Conservation (phyloP, 2,797 vertebrate genomes). For the Danio tinwini region DNA sequence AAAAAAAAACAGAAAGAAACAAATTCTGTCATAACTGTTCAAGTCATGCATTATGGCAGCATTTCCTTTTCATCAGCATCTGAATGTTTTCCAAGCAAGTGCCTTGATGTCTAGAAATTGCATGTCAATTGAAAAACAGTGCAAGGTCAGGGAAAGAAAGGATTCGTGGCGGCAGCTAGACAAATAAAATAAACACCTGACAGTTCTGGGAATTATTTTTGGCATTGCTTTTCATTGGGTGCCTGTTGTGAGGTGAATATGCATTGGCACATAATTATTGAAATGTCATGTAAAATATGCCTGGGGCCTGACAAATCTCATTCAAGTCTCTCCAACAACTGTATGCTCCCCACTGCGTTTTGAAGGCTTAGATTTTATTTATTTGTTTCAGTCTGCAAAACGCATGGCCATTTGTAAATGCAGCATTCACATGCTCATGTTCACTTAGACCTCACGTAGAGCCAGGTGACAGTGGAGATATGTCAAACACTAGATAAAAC, state of each 20-base stretch:
- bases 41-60: constrained; percentile 36
- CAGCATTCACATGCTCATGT: background rate
- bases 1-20: constrained; percentile 2
- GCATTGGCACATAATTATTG: constrained; percentile 67
- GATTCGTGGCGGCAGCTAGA: constrained; percentile 43
- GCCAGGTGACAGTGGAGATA: constrained; percentile 55
- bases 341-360: constrained; percentile 29
- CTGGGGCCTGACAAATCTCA: constrained; percentile 52
- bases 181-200: constrained; percentile 66
- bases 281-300: constrained; percentile 66
- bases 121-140: constrained; percentile 51
- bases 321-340: constrained; percentile 41
- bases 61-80: constrained; percentile 40
- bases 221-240: constrained; percentile 53
- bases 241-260: constrained; percentile 64
- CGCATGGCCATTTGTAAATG: background rate
- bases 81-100: constrained; percentile 36
- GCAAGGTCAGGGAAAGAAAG: constrained; percentile 55
- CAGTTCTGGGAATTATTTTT: constrained; percentile 68
- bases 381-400: constrained; percentile 12
- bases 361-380: constrained; percentile 41
- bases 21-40: constrained; percentile 43
- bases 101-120: constrained; percentile 57
- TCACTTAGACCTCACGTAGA: background rate
- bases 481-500: constrained; percentile 53